Conservation (phyloP, 2,113 vertebrate genomes). For the rabbit (Oryctolagus cuniculus) region DNA sequence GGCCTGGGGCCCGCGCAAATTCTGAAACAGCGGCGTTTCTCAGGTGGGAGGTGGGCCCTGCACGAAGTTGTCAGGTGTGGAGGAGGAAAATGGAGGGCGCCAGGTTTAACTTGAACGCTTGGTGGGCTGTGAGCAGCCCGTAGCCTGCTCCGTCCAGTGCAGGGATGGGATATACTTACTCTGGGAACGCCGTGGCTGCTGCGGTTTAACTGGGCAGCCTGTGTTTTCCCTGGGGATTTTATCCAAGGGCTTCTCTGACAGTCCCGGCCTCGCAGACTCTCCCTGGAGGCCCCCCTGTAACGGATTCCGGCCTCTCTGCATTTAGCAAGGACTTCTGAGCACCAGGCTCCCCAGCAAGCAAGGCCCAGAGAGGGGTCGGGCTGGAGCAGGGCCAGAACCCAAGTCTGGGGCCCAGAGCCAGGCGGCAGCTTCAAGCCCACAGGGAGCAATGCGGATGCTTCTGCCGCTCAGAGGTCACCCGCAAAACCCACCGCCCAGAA, state of each 20-base stretch:
- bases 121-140: background rate
- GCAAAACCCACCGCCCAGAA: background rate
- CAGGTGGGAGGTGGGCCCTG: background rate
- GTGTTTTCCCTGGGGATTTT: background rate
- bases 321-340: background rate
- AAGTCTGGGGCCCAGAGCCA: background rate
- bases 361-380: background rate
- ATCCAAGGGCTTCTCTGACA: background rate
- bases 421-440: no score
- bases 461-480: background rate
- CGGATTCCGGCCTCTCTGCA: background rate
- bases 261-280: background rate
- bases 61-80: background rate
- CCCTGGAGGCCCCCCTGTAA: accelerated
- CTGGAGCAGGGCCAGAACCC: background rate
- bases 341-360: background rate
- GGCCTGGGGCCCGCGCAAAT: background rate
- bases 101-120: background rate
- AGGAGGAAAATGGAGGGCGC: background rate
- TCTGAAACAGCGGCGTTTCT: background rate
- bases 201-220: background rate
- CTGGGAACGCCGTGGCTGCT: no score
- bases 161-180: background rate
- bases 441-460: accelerated
- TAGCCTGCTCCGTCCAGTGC: background rate